Base-by-base conservation (phyloP, 2,888 invertebrate genomes). In the Drosophila eohydei region DNA sequence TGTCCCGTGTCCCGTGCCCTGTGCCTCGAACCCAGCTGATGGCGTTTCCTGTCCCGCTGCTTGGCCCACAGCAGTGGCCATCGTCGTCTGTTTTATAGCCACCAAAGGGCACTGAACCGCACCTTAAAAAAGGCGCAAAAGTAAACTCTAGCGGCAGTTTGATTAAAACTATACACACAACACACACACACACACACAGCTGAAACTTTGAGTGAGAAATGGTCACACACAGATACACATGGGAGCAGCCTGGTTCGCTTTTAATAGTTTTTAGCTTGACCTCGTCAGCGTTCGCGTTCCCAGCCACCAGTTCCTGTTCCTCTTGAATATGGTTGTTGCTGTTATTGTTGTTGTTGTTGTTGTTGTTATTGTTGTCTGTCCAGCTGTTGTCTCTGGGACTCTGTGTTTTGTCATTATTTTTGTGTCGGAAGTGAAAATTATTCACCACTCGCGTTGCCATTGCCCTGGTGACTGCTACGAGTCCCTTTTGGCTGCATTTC, bases 81-180 rank as follows among this genome's bases (percentile, higher is more conserved):
- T 36, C 51, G 61, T 57, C 71, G 64, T 72, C 71, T 58, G 72
- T 88, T 88, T 87, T 88, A 87, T 87, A 81, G 81, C 75, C 87
- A 83, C 75, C 85, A 83, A 89, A 83, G 88, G 89, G 83, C 89
- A 88, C 84, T 88, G 88, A 88, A 88, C 88, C 89, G 88, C 89
- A 84, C 88, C 89, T 88, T 75, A 76, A 86, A 82, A 87, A 83
- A 80, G 77, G 81, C 82, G 82, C 80, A 88, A 83, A 79, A 83
- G 83, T 80, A 83, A 83, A 86, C 83, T 81, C 77, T 69, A 75
- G 72, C 88, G 74, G 73, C 81, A 79, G 82, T 83, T 87, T 87
- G 86, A 88, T 88, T 87, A 87, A 87, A 87, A 87, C 83, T 74
- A 74, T 59, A 69, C 46, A 62, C 62, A 56, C 62, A 67, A 67